phyloP scores from a whole-genome alignment of 2,888 invertebrate genomes.

The Troides helena region DNA sequence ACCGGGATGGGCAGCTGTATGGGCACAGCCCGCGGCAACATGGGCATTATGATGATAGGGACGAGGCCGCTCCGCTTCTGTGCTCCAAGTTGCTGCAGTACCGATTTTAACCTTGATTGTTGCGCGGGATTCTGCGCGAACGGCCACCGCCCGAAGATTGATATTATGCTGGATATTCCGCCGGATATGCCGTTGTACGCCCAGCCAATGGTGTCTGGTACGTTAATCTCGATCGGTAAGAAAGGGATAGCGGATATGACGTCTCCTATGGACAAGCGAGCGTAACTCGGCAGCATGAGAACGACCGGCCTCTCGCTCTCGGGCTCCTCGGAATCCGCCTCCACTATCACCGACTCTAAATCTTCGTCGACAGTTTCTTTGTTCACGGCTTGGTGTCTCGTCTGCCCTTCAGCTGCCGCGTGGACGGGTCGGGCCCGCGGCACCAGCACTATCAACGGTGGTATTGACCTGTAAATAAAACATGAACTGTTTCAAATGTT shows the following conservation, averaged over 20 bases:
- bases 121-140: slow-evolving; percentile 39
- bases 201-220: slow-evolving; percentile 79
- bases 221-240: slow-evolving; percentile 82
- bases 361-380: slow-evolving; percentile 45
- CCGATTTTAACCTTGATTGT: slow-evolving; percentile 40
- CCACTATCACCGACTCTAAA: slow-evolving; percentile 54
- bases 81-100: slow-evolving; percentile 42
- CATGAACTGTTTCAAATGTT: too few species aligned
- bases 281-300: slow-evolving; percentile 45
- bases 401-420: slow-evolving; percentile 31
- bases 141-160: slow-evolving; percentile 56
- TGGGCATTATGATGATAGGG: slow-evolving; percentile 53
- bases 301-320: slow-evolving; percentile 40
- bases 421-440: slow-evolving; percentile 38
- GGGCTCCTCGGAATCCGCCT: slow-evolving; percentile 45
- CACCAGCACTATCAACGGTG: slow-evolving; percentile 51
- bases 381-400: slow-evolving; percentile 32
- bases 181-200: slow-evolving; percentile 57
- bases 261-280: slow-evolving; percentile 60
- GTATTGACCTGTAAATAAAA: slow-evolving; percentile 40
- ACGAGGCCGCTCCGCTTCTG: slow-evolving; percentile 36
- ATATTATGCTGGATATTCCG: slow-evolving; percentile 49
- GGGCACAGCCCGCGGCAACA: slow-evolving; percentile 45
- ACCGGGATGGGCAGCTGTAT: slow-evolving; percentile 38
- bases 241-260: slow-evolving; percentile 78